Evolutionary conservation across 1,140 invertebrate genomes (phyloP), one percentile per base, ranked within the genome.

Genomic region (Drosophila bifasciata): DNA sequence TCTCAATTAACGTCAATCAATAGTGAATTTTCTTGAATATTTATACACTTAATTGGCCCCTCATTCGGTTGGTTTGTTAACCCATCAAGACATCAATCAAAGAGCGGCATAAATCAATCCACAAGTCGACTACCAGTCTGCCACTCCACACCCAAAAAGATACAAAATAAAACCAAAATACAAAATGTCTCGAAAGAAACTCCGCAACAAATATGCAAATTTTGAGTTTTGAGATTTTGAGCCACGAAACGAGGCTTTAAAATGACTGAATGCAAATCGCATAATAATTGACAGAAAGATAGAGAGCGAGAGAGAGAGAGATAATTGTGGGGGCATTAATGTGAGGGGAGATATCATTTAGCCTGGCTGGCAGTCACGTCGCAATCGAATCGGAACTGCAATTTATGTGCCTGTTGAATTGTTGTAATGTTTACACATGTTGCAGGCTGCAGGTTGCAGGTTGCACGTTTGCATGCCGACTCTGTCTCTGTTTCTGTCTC

Each of bases 21-120:
- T 36, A 36, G 13, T 5, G 19, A 16, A 52, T 55, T 60, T 55
- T 46, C 36, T 43, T 48, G 45, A 64, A 32, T 63, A 67, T 72
- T 81, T 80, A 81, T 83, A 56, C 56, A 76, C 67, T 81, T 80
- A 81, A 80, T 81, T 80, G 78, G 62, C 45, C 66, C 53, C 59
- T 79, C 70, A 48, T 32, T 25, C 13, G 25, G 55, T 32, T 13
- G 25, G 5, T 17, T 39, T 66, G 62, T 39, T 70, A 63, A 50
- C 41, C 59, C 15, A 60, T 75, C 32, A 36, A 57, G 72, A 72
- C 78, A 80, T 80, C 78, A 80, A 76, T 80, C 77, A 76, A 51
- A 58, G 21, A 9, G 25, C 23, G 74, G 49, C 74, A 72, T 77
- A 50, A 77, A 77, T 77, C 75, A 77, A 77, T 63, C 68, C 25